Percentiles rank a stretch among this genome's conserved stretches.
These are phyloP conservation scores for Hirundichthys speculiger DNA, from an alignment of 2,113 vertebrate genomes.

Conservation along the genomic window DNA sequence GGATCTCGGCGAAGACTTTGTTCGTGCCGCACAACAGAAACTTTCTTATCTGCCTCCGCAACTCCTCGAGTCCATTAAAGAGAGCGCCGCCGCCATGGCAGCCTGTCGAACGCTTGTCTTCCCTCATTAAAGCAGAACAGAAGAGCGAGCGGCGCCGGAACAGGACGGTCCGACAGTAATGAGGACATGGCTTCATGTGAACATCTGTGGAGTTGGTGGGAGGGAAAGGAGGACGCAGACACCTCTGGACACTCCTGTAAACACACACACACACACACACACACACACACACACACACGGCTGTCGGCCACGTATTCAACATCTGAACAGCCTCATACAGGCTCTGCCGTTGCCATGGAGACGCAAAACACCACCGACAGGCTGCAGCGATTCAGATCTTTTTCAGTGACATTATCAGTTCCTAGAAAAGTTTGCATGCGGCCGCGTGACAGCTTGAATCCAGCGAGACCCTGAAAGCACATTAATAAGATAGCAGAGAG, in stretches of 20 bases:
- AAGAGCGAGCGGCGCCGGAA: slow-evolving; percentile 29
- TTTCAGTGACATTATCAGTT: slow-evolving; percentile 33
- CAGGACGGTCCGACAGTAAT: slow-evolving; percentile 46
- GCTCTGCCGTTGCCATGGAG: slow-evolving; percentile 59
- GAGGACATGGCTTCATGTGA: slow-evolving; percentile 47
- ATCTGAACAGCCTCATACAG: slow-evolving; percentile 25
- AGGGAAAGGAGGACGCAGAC: slow-evolving; percentile 12
- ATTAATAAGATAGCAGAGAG: slow-evolving; percentile 10
- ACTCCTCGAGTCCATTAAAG: slow-evolving; percentile 37
- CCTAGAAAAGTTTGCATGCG: slow-evolving; percentile 32
- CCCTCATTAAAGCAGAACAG: slow-evolving; percentile 55
- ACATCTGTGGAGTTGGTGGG: slow-evolving; percentile 40
- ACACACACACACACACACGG: no score
- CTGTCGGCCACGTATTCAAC: slow-evolving; percentile 18
- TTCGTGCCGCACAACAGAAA: slow-evolving; percentile 9
- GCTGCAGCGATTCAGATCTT: slow-evolving; percentile 39
- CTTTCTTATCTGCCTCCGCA: slow-evolving; percentile 33
- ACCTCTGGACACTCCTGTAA: slow-evolving; percentile 21
- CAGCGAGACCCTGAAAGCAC: slow-evolving; percentile 19
- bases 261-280: neutral
- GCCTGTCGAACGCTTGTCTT: slow-evolving; percentile 39
- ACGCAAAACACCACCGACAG: slow-evolving; percentile 16
- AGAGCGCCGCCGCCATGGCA: slow-evolving; percentile 5
- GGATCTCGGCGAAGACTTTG: neutral
- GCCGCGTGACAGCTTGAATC: slow-evolving; percentile 6